Evolutionary conservation across 2,888 invertebrate genomes (phyloP).

Genomic region (Rhagophthalmus giganteus): DNA sequence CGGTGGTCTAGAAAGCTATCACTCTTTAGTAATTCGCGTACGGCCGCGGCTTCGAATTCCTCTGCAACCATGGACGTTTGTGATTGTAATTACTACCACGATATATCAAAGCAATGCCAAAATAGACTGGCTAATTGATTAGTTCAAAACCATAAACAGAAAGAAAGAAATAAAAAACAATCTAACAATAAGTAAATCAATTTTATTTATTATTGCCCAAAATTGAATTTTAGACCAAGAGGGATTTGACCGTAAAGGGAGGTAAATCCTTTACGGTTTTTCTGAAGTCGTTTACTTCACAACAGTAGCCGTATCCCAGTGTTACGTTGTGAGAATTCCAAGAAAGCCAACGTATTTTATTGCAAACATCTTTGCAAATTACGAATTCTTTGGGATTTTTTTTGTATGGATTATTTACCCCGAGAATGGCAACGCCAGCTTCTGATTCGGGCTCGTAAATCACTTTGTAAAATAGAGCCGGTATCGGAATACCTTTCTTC

Average conservation of each 20-base stretch:
- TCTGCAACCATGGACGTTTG: too few species aligned
- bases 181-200: too few species aligned
- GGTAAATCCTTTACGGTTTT: constrained; percentile 61
- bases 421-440: constrained; percentile 63
- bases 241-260: constrained; percentile 55
- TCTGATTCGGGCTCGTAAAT: constrained; percentile 58
- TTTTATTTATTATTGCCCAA: neutral
- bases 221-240: constrained; percentile 44
- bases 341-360: constrained; percentile 62
- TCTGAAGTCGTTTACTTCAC: constrained; percentile 62
- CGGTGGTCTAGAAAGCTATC: too few species aligned
- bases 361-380: constrained; percentile 57
- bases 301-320: constrained; percentile 66
- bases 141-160: too few species aligned
- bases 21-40: too few species aligned
- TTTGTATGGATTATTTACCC: constrained; percentile 64
- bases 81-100: too few species aligned
- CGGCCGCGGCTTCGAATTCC: too few species aligned
- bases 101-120: too few species aligned
- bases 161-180: too few species aligned
- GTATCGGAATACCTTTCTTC: constrained; percentile 57
- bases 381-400: constrained; percentile 34
- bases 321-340: constrained; percentile 59
- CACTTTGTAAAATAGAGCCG: constrained; percentile 63
- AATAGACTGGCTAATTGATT: too few species aligned